These are phyloP conservation scores for Catocala nupta DNA, from an alignment of 2,888 invertebrate genomes.

Conservation along the genomic window DNA sequence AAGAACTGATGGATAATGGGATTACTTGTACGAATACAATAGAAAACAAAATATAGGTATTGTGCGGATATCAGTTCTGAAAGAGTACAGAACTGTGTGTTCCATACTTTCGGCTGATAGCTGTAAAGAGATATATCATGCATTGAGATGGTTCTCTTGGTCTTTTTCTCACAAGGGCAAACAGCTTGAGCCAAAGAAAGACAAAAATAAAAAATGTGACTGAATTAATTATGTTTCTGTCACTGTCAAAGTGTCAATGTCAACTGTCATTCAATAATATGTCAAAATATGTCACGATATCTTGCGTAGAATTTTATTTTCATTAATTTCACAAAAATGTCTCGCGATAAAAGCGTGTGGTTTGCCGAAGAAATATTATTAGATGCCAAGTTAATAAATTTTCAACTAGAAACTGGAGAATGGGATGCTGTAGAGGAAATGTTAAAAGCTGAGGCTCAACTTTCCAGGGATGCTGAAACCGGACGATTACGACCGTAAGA, in stretches of 20 bases:
- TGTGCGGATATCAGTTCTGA: too few species aligned
- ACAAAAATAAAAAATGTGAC: too few species aligned
- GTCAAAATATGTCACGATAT: slow-evolving; percentile 45
- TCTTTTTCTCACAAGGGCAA: too few species aligned
- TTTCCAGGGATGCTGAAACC: slow-evolving; percentile 83
- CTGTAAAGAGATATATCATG: too few species aligned
- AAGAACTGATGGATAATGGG: too few species aligned
- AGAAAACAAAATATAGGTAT: too few species aligned
- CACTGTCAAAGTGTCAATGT: slow-evolving; percentile 1
- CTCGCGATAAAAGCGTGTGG: slow-evolving; percentile 86
- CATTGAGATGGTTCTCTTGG: too few species aligned
- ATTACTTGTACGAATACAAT: too few species aligned
- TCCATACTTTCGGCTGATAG: too few species aligned
- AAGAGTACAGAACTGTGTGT: too few species aligned
- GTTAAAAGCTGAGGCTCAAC: slow-evolving; percentile 83
- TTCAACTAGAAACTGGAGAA: slow-evolving; percentile 83
- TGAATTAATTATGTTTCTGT: neutral
- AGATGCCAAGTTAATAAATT: slow-evolving; percentile 84
- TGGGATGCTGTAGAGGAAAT: slow-evolving; percentile 85
- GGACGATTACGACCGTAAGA: slow-evolving; percentile 82
- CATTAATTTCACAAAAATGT: slow-evolving; percentile 66
- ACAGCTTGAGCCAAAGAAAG: too few species aligned
- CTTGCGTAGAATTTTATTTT: slow-evolving; percentile 34
- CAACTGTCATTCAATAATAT: slow-evolving; percentile 1
- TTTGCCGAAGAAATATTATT: slow-evolving; percentile 84